phyloP scores from a whole-genome alignment of 2,888 invertebrate species.

The Caenorhabditis sp. region DNA sequence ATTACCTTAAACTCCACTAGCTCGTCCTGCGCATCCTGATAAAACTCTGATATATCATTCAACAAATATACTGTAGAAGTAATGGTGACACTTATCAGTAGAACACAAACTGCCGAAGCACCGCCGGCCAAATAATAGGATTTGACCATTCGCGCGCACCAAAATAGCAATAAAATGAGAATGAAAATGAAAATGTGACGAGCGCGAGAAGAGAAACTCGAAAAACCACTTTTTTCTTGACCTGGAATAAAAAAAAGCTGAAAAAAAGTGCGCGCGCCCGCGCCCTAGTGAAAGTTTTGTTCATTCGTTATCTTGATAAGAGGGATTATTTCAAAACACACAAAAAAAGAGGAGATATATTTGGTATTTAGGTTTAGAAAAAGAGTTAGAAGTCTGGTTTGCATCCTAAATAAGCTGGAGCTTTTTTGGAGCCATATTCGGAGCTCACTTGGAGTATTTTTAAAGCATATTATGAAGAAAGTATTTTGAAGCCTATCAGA shows the following conservation, averaged over 20 bases:
- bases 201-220: neutral
- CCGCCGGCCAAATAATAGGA: constrained; percentile 31
- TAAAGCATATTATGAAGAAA: too few species aligned
- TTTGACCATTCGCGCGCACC: constrained; percentile 27
- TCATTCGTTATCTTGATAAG: too few species aligned
- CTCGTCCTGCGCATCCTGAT: constrained; percentile 32
- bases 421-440: too few species aligned
- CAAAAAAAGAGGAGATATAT: neutral
- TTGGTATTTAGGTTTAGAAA: constrained; percentile 31
- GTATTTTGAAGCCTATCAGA: too few species aligned
- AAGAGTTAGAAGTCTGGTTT: too few species aligned
- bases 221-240: neutral
- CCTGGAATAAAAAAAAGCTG: too few species aligned
- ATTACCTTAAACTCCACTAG: constrained; percentile 38
- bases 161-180: neutral
- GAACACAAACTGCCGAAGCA: constrained; percentile 25
- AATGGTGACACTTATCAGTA: constrained; percentile 23
- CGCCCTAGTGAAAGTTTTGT: too few species aligned
- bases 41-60: constrained; percentile 36
- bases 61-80: constrained; percentile 30
- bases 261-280: too few species aligned
- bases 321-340: too few species aligned
- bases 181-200: neutral
- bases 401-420: too few species aligned
- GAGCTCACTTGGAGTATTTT: too few species aligned